Conservation (phyloP, 2,888 invertebrate species). For the Hetaerina titia region DNA sequence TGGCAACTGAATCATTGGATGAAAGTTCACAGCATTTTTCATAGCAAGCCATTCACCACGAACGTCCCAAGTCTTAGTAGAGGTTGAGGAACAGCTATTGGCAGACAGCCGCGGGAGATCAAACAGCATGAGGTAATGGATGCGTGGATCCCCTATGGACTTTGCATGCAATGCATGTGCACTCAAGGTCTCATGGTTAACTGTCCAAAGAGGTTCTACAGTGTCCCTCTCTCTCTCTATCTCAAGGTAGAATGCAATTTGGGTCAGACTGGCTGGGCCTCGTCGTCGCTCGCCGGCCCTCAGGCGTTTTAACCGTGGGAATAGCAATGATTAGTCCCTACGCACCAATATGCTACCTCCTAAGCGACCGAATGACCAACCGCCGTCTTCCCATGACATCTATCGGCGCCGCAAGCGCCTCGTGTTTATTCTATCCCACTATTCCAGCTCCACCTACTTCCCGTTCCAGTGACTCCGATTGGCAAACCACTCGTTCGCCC, state of each 20-base stretch:
- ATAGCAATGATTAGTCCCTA: constrained; percentile 11
- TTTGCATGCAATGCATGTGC: background rate
- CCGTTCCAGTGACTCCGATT: background rate
- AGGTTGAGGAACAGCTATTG: background rate
- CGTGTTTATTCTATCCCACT: background rate
- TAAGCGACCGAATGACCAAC: background rate
- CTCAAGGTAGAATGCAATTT: constrained; percentile 35
- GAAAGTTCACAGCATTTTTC: too few relatives aligned
- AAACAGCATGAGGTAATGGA: background rate
- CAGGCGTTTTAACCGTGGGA: background rate
- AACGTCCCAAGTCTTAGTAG: background rate
- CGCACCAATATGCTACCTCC: constrained; percentile 15
- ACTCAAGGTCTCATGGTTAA: background rate
- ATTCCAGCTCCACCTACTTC: background rate
- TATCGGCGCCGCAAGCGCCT: constrained; percentile 6
- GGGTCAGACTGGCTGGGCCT: background rate
- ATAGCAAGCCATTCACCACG: too few relatives aligned
- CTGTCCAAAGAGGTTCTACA: background rate
- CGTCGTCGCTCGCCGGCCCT: background rate
- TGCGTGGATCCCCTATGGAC: background rate
- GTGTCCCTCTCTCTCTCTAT: background rate
- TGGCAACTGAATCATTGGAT: too few relatives aligned
- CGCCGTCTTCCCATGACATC: background rate
- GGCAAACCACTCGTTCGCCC: background rate
- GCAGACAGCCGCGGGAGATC: background rate